Percentiles rank a stretch among this genome's conserved stretches.
Evolutionary conservation across 2,797 vertebrate species (phyloP).

Genomic region (Catamblyrhynchus diadema): DNA sequence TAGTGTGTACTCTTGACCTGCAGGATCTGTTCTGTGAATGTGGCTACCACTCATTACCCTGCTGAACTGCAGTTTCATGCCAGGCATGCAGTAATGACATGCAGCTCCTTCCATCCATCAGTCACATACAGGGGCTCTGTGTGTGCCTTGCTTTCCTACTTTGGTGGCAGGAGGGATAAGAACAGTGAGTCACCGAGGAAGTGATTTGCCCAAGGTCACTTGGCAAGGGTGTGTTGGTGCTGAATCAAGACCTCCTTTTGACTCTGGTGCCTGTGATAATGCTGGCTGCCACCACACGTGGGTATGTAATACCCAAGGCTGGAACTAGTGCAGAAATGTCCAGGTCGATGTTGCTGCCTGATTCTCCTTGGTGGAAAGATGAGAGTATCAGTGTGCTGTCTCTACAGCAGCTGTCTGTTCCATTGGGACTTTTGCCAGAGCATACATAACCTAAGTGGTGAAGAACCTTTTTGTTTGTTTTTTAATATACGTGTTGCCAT

Average conservation of each 20-base stretch:
- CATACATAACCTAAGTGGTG: background rate
- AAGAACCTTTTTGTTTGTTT: background rate
- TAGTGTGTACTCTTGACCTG: rapidly evolving
- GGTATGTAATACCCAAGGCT: background rate
- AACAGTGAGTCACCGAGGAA: background rate
- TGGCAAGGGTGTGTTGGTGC: background rate
- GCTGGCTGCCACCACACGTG: background rate
- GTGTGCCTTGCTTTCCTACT: background rate
- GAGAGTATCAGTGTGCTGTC: background rate
- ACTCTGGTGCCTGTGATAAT: background rate
- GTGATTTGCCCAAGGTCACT: slow-evolving; percentile 15
- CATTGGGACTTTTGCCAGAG: background rate
- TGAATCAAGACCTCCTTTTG: background rate
- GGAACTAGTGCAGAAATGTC: background rate
- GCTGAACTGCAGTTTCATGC: background rate
- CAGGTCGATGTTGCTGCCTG: rapidly evolving
- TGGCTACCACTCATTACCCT: background rate
- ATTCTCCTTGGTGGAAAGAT: background rate
- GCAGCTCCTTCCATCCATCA: background rate
- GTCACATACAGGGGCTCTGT: background rate
- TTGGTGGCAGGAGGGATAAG: background rate
- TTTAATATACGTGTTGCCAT: background rate
- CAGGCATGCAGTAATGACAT: background rate
- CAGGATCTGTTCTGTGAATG: rapidly evolving
- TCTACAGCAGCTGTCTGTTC: background rate